phyloP scores from a whole-genome alignment of 92 coral and sea anemone genomes.

The Metridium senile region DNA sequence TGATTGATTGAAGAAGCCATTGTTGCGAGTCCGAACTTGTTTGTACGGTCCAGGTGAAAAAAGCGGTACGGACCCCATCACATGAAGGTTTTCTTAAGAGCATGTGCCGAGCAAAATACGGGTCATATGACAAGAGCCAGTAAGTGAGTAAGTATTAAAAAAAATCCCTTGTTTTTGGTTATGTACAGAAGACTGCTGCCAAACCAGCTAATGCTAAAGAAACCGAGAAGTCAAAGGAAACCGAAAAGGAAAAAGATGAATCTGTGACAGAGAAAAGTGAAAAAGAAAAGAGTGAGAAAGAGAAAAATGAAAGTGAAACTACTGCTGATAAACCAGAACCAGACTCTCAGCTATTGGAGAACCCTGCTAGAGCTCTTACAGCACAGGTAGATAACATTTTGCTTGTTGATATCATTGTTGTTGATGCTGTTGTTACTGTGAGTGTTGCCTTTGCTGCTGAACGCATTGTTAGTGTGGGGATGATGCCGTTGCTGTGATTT shows the following conservation, averaged over 20 bases:
- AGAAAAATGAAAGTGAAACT: constrained; percentile 52
- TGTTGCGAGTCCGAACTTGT: too few relatives aligned
- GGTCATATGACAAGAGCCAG: background rate
- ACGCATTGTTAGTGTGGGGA: too few relatives aligned
- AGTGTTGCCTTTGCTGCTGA: too few relatives aligned
- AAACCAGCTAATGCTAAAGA: constrained; percentile 19
- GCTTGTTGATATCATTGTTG: too few relatives aligned
- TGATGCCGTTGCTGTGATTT: too few relatives aligned
- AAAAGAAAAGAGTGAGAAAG: constrained; percentile 85
- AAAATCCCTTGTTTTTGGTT: too few relatives aligned
- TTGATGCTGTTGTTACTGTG: too few relatives aligned
- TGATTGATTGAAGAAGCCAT: too few relatives aligned
- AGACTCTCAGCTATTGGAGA: constrained; percentile 85
- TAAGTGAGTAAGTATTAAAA: background rate
- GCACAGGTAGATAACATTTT: constrained; percentile 89
- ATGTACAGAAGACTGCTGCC: constrained; percentile 8
- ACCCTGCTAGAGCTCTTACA: constrained; percentile 94
- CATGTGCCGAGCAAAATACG: too few relatives aligned
- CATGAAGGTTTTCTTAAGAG: too few relatives aligned
- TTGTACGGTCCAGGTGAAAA: too few relatives aligned
- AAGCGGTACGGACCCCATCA: too few relatives aligned
- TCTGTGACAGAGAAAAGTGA: constrained; percentile 86
- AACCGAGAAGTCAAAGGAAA: constrained; percentile 60
- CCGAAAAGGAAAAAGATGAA: constrained; percentile 78
- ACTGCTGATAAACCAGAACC: constrained; percentile 57